Evolutionary conservation across 2,888 invertebrate species (phyloP).

Genomic region (Hedychridium roseum): DNA sequence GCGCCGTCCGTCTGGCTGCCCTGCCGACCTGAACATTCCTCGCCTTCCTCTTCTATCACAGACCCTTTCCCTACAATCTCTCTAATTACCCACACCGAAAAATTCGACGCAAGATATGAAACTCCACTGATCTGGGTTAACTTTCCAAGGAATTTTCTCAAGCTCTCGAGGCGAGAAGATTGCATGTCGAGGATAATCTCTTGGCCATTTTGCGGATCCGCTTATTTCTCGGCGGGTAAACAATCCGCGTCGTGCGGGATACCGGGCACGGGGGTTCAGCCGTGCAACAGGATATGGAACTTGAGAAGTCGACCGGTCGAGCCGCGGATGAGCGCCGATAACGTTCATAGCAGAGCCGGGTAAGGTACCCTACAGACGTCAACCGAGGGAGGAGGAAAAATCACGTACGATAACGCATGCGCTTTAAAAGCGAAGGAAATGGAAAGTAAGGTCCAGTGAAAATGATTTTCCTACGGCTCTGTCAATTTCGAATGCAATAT

Average conservation of each 20-base stretch:
- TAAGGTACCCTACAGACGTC: not conserved
- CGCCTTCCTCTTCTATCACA: not conserved
- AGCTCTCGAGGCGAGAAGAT: too few relatives aligned
- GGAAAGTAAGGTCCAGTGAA: slow-evolving; percentile 11
- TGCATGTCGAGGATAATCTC: too few relatives aligned
- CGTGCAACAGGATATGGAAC: slow-evolving; percentile 60
- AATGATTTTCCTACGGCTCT: too few relatives aligned
- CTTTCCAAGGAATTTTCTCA: too few relatives aligned
- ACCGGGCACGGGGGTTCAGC: slow-evolving; percentile 24
- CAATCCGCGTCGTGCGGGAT: slow-evolving; percentile 38
- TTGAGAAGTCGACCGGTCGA: slow-evolving; percentile 37
- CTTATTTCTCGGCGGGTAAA: slow-evolving; percentile 24
- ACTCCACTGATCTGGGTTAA: too few relatives aligned
- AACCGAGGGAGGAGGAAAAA: not conserved
- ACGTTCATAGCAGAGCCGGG: not conserved
- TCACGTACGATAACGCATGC: not conserved
- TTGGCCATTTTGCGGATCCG: not conserved
- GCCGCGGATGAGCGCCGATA: too few relatives aligned
- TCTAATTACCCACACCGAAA: too few relatives aligned
- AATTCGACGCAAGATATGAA: too few relatives aligned
- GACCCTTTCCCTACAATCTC: too few relatives aligned
- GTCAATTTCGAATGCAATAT: too few relatives aligned
- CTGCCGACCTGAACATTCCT: slow-evolving; percentile 5
- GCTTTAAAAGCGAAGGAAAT: not conserved
- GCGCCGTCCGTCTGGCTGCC: too few relatives aligned